Base-by-base conservation (phyloP, 2,888 invertebrate genomes). In the Drosophila demipolita region DNA sequence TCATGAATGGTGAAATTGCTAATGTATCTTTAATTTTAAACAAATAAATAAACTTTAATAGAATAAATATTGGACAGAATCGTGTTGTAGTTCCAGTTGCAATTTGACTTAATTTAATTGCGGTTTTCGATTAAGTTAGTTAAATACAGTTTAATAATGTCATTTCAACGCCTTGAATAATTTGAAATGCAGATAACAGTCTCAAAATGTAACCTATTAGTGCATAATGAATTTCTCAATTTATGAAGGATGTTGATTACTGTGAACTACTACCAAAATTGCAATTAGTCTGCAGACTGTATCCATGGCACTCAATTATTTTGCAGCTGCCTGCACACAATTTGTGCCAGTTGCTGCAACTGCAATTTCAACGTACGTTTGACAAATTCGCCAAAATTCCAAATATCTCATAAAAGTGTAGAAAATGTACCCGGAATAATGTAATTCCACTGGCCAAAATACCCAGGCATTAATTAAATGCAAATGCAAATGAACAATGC, bases 381-480 rank as follows among this genome's bases (percentile, higher is more conserved):
- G 26, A 26, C 26, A 55, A 62, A 59, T 42, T 29, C 32, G 26
- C 49, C 32, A 54, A 57, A 62, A 63, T 61, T 53, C 55, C 59
- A 40, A 89, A 87, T 89, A 95, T 97, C 62, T 96, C 94, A 5
- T 95, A 90, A 2, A 93, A 93, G 0, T 96, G 97, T 94, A 96
- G 93, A 96, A 95, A n/a, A 97, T 83, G 0, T 97, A 94, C 0
- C 97, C 95, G 61, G 96, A 20, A 95, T 15, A 96, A 91, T 77
- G 96, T 96, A 32, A 97, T 96, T 0, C 95, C 95, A 65, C 96
- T 94, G n/a, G 96, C 97, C 55, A 96, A 33, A 40, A 49, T 50
- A 48, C 33, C n/a, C 49, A 35, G 36, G 66, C 53, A 66, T 69
- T 79, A 78, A 87, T 82, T 79, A 75, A 82, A 80, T 82, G 82